Evolutionary conservation across 2,113 vertebrate genomes (phyloP), one percentile per base, ranked within the genome.

Genomic region (Etia nguti): DNA sequence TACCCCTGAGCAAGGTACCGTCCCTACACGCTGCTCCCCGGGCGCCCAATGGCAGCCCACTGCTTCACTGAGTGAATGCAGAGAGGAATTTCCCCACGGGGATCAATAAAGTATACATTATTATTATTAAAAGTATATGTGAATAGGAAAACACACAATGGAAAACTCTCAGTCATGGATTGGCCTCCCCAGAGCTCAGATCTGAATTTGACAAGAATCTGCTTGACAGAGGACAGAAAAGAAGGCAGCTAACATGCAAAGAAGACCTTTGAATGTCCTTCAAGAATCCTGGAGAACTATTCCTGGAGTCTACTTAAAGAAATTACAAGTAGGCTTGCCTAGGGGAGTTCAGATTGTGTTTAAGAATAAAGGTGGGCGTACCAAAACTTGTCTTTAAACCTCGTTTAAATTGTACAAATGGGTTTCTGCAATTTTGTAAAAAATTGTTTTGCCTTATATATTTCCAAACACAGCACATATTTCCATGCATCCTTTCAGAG

Each of bases 351-450:
- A 62, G n/a, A n/a, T n/a, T n/a, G n/a, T n/a, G n/a, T n/a, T n/a
- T n/a, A n/a, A 62, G 59, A 62, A 36, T 62, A 62, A 36, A 62
- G 59, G 10, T 36, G 1, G 0, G 16, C 6, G 31, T 2, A 36
- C 31, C 31, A 11, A 62, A 11, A n/a, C n/a, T n/a, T n/a, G n/a
- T 62, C 31, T 62, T 62, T 62, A 62, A 22, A 62, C 16, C 31
- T 36, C 36, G 41, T 68, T 68, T 68, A 13, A 68, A 41, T 41
- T 68, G 20, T 41, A 41, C 22, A 68, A 41, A 41, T 34, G 6
- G 18, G 31, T 62, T 41, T 41, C 34, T 68, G 16, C 6, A 68
- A 68, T 68, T 68, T 41, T 68, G 20, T 41, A 41, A 20, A 41
- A 68, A 22, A 12, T 68, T 22, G 20, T 68, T 22, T 68, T 41